Conservation (phyloP, 2,113 vertebrate species). For the Gymnarchus niloticus region DNA sequence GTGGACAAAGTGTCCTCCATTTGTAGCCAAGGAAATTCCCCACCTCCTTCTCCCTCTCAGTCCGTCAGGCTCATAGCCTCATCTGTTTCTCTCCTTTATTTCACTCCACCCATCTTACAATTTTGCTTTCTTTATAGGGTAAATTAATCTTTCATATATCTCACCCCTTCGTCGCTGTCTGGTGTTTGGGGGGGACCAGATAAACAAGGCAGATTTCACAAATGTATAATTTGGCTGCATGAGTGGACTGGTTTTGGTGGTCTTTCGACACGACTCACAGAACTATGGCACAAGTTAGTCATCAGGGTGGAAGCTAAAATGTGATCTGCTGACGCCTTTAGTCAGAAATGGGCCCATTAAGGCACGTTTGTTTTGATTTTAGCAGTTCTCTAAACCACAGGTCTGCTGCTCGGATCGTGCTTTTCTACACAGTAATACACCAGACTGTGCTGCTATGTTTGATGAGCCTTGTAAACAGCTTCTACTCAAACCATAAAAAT, state of each 20-base stretch:
- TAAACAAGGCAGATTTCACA: not conserved
- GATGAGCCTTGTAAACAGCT: constrained; percentile 12
- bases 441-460: not conserved
- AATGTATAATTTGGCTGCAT: constrained; percentile 23
- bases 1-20: constrained; percentile 23
- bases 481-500: not conserved
- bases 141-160: not conserved
- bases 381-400: not conserved
- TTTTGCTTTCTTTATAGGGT: not conserved
- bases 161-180: not conserved
- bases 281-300: constrained; percentile 53
- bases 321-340: constrained; percentile 1
- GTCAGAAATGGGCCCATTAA: not conserved
- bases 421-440: not conserved
- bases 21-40: constrained; percentile 4
- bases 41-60: not conserved
- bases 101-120: not conserved
- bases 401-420: not conserved
- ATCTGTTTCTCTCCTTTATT: not conserved
- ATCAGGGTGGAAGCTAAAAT: constrained; percentile 22
- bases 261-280: constrained; percentile 40
- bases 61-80: not conserved
- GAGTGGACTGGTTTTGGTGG: constrained; percentile 52
- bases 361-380: not conserved
- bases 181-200: not conserved